These are phyloP conservation scores for Eupithecia centaureata DNA, from an alignment of 2,888 invertebrate species.

Conservation along the genomic window DNA sequence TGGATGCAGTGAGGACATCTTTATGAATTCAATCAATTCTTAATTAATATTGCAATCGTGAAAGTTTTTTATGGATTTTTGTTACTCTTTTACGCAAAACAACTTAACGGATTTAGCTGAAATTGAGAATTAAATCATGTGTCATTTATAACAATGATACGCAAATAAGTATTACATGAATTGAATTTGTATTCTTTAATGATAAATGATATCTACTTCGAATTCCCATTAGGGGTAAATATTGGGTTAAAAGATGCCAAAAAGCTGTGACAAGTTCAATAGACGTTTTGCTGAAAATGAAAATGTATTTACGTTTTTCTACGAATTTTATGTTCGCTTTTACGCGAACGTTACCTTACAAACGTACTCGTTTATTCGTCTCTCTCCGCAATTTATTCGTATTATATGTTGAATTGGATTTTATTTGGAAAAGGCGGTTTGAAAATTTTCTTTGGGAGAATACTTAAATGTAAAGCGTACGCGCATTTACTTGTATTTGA, in stretches of 20 bases:
- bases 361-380: background rate
- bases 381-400: background rate
- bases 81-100: too few species aligned
- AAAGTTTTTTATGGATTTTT: too few species aligned
- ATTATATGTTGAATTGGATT: background rate
- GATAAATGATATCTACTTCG: background rate
- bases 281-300: background rate
- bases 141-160: too few species aligned
- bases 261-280: background rate
- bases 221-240: background rate
- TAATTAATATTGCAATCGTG: too few species aligned
- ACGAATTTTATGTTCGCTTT: background rate
- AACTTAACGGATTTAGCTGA: too few species aligned
- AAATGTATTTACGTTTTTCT: background rate
- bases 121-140: too few species aligned
- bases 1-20: too few species aligned
- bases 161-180: too few species aligned
- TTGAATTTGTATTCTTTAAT: background rate
- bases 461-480: background rate
- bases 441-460: background rate
- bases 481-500: background rate
- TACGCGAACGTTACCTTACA: background rate
- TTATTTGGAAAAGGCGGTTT: background rate
- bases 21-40: too few species aligned
- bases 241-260: background rate